A percentile compares a stretch with the other conserved stretches of the same genome.
phyloP scores from a whole-genome alignment of 2,888 invertebrate species.

The Hedya salicella region DNA sequence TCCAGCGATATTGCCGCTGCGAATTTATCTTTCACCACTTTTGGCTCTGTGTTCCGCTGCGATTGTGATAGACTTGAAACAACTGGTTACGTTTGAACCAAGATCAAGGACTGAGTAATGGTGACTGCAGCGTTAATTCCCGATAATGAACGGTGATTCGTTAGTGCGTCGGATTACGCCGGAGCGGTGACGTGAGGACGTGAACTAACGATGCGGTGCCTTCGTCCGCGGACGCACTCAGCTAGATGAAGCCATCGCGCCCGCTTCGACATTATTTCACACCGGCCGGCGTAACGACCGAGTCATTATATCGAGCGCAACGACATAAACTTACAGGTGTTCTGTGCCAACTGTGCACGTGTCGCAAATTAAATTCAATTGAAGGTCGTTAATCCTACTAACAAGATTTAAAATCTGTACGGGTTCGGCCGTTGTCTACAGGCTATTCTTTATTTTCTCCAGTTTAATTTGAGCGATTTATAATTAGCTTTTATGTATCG shows the following conservation, averaged over 20 bases:
- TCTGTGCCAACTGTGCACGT: conserved; percentile 59
- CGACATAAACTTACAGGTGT: conserved; percentile 56
- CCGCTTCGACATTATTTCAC: conserved; percentile 43
- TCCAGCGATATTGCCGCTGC: conserved; percentile 28
- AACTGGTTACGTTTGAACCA: too few relatives aligned
- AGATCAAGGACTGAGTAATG: conserved; percentile 18
- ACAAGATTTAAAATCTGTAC: conserved; percentile 10
- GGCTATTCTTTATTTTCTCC: conserved; percentile 39
- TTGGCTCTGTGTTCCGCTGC: background rate
- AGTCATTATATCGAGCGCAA: conserved; percentile 46
- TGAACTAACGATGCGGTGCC: conserved; percentile 38
- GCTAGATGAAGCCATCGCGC: conserved; percentile 51
- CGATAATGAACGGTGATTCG: conserved; percentile 22
- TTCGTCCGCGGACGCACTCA: conserved; percentile 23
- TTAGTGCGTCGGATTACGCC: conserved; percentile 17
- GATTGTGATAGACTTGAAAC: conserved; percentile 16
- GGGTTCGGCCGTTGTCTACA: conserved; percentile 20
- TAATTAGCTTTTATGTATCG: conserved; percentile 76
- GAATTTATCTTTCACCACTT: conserved; percentile 36
- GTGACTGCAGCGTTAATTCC: conserved; percentile 12
- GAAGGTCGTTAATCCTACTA: conserved; percentile 24
- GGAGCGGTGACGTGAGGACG: conserved; percentile 18
- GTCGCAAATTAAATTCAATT: conserved; percentile 43
- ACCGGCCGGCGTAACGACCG: conserved; percentile 44
- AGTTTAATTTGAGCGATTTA: conserved; percentile 58